These are phyloP conservation scores for Heteromurus nitidus DNA, from an alignment of 2,888 invertebrate species.

Conservation along the genomic window DNA sequence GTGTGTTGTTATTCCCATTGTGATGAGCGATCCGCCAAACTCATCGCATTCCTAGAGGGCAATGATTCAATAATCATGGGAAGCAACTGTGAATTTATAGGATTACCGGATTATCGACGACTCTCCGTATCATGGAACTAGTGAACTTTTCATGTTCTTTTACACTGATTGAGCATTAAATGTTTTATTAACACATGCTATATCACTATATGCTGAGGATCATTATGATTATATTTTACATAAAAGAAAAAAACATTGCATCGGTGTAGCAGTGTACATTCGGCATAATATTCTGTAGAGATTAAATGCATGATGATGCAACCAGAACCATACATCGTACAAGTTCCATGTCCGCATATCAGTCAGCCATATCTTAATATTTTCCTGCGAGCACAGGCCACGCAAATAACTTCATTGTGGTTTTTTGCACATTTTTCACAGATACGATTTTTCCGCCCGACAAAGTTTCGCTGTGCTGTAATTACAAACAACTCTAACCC, in stretches of 20 bases:
- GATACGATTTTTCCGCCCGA: neutral
- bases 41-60: slow-evolving; percentile 56
- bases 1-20: too few relatives aligned
- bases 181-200: neutral
- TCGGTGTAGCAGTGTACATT: too few relatives aligned
- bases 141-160: slow-evolving; percentile 59
- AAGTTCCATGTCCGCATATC: neutral
- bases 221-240: too few relatives aligned
- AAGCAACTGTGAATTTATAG: slow-evolving; percentile 65
- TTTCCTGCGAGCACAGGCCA: neutral
- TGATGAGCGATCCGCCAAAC: too few relatives aligned
- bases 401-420: neutral
- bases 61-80: slow-evolving; percentile 56
- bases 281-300: too few relatives aligned
- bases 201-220: neutral
- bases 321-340: too few relatives aligned
- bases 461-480: too few relatives aligned
- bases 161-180: slow-evolving; percentile 21
- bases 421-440: slow-evolving; percentile 5
- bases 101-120: slow-evolving; percentile 58
- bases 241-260: too few relatives aligned
- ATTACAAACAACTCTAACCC: neutral
- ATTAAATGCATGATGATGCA: too few relatives aligned
- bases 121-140: slow-evolving; percentile 45
- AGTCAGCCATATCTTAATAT: slow-evolving; percentile 16